Evolutionary conservation across 2,113 vertebrate genomes (phyloP), one percentile per base, ranked within the genome.

Genomic region (Loxodonta africana): DNA sequence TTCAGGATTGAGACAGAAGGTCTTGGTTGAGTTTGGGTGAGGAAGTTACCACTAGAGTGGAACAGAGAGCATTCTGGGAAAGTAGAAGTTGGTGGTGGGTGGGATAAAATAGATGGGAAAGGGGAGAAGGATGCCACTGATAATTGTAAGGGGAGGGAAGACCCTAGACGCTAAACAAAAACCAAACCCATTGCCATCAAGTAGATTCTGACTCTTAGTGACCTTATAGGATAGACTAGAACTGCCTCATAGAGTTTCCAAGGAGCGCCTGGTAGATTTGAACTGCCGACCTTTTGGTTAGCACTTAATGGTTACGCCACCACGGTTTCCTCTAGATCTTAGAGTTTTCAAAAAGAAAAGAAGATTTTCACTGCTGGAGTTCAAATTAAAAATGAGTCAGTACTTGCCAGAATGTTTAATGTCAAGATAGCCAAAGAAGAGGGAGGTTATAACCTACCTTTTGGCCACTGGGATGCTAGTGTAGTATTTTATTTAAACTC

Each of bases 401-500:
- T 95, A 91, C 77, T 94, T 94, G 83, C 71, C 48, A 74, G 94
- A 74, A 57, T 83, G 28, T 91, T 96, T 71, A 92, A 88, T 4
- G 6, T 84, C 73, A 85, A 76, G 57, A 91, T 7, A 6, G 71
- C 76, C 46, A 67, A 77, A 91, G 89, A 77, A 91, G 89, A 95
- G 60, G 74, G 48, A 93, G 87, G 51, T 53, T 91, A 93, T 96
- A 93, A 93, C 78, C 80, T 91, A 82, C 90, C 65, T 97, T 96
- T 94, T 3, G 1, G 65, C 88, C 87, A 87, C 74, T 94, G 91
- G 89, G 83, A 93, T 96, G 48, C 82, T 90, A 82, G 20, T 89
- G 30, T 82, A 65, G 57, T 93, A 83, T 95, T 97, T 95, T 95
- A 95, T 86, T 63, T 94, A 91, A 85, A 88, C 82, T 86, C 30